These are phyloP conservation scores for Anthopleura xanthogrammica DNA, from an alignment of 92 coral and sea anemone genomes.

Conservation along the genomic window DNA sequence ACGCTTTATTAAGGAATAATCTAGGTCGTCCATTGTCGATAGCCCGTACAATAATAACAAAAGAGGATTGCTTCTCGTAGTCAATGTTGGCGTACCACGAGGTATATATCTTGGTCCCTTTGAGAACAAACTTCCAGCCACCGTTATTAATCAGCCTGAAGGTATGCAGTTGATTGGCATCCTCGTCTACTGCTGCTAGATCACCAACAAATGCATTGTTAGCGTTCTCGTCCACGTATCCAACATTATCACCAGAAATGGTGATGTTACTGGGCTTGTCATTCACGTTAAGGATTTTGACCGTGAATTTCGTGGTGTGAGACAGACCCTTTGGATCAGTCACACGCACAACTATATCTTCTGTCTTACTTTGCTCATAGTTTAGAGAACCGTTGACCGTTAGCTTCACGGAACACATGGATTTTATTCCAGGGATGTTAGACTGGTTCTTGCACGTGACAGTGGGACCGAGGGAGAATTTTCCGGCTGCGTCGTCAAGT, in stretches of 20 bases:
- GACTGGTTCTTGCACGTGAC: constrained; percentile 67
- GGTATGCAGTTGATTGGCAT: constrained; percentile 66
- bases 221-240: constrained; percentile 75
- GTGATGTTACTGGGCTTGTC: constrained; percentile 84
- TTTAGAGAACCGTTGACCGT: constrained; percentile 69
- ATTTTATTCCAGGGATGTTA: constrained; percentile 65
- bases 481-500: constrained; percentile 70
- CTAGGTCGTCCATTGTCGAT: constrained; percentile 74
- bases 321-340: constrained; percentile 72
- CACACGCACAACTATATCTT: constrained; percentile 77
- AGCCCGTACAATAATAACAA: constrained; percentile 61
- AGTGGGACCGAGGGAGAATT: constrained; percentile 53
- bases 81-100: constrained; percentile 56
- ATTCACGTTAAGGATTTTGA: constrained; percentile 71
- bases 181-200: constrained; percentile 76
- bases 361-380: constrained; percentile 60
- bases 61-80: constrained; percentile 62
- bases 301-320: constrained; percentile 63
- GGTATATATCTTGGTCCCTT: constrained; percentile 53
- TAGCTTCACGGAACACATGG: constrained; percentile 59
- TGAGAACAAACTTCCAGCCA: constrained; percentile 63
- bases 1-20: constrained; percentile 53
- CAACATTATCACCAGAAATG: constrained; percentile 74
- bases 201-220: constrained; percentile 70
- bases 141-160: constrained; percentile 63